Evolutionary conservation across 2,888 invertebrate genomes (phyloP), one percentile per base, ranked within the genome.

Genomic region (Galerucella pusilla): DNA sequence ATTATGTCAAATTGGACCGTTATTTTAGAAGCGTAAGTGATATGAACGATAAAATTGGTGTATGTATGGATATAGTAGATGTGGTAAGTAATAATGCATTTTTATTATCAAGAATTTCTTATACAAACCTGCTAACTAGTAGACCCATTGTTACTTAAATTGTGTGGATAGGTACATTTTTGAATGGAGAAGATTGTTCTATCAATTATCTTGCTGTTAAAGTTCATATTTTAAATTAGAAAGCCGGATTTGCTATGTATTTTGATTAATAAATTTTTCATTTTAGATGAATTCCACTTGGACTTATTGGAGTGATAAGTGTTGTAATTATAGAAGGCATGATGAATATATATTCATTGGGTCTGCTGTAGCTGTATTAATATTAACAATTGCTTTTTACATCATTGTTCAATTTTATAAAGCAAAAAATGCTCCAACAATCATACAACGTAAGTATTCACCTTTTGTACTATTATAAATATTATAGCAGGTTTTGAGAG

Each of bases 21-120:
- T 91, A 88, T 83, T 93, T 92, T 83, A 88, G 89, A 81, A 88
- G 89, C 46, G 86, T 92, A 72, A 92, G 88, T 79, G 90, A 90
- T 83, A 86, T 88, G 71, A 90, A 90, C 83, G 91, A 91, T 75
- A 89, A 90, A 71, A 90, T 90, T 77, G 90, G 89, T 76, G 88
- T 92, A 75, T 93, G 93, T 81, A 92, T 93, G 91, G 93, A 93
- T 84, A 89, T 92, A 79, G 91, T 92, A 1, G 93, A 93, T 86
- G 87, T 90, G 79, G 93, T 92, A 87, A 89, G 75, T 79, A 69
- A 66, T n/a, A 25, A 54, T 73, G 12, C 14, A 60, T 28, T 16
- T 67, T 12, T 25, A 20, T 14, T 9, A 63, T 42, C 42, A 65
- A 20, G 14, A n/a, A 35, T 42, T 64, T 42, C 7, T 42, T 42